These are phyloP conservation scores for Myiagra hebetior DNA, from an alignment of 2,113 vertebrate species.

Conservation along the genomic window DNA sequence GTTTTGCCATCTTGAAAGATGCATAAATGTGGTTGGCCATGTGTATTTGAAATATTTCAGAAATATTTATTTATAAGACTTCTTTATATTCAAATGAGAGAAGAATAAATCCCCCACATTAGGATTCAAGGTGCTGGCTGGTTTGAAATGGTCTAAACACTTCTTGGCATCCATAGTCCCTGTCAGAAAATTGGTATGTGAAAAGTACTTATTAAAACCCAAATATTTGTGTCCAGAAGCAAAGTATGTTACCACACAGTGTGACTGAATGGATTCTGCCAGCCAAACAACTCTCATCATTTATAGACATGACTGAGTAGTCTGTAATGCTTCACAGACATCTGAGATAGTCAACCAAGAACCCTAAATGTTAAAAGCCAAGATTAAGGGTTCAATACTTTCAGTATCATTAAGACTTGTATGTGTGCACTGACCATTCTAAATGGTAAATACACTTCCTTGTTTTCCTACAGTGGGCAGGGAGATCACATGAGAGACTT, in stretches of 20 bases:
- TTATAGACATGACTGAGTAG: background rate
- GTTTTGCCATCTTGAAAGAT: background rate
- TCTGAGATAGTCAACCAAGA: background rate
- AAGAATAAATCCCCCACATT: background rate
- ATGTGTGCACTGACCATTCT: background rate
- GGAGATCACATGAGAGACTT: background rate
- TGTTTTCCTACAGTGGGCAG: constrained; percentile 24
- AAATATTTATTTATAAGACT: background rate
- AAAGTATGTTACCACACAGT: background rate
- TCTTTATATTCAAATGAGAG: background rate
- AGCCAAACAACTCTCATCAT: background rate
- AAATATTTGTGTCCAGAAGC: background rate
- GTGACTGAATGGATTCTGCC: background rate
- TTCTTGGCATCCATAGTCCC: background rate
- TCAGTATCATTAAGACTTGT: background rate
- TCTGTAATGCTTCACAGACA: background rate
- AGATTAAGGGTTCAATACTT: constrained; percentile 9
- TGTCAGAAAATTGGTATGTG: background rate
- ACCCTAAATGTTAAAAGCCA: background rate
- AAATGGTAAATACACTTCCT: constrained; percentile 26
- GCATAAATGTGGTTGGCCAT: background rate
- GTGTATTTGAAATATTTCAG: background rate
- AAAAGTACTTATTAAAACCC: background rate
- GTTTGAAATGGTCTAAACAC: background rate
- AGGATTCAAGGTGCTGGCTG: background rate